Evolutionary conservation across 2,113 vertebrate species (phyloP).

Genomic region (Podarcis raffonei): DNA sequence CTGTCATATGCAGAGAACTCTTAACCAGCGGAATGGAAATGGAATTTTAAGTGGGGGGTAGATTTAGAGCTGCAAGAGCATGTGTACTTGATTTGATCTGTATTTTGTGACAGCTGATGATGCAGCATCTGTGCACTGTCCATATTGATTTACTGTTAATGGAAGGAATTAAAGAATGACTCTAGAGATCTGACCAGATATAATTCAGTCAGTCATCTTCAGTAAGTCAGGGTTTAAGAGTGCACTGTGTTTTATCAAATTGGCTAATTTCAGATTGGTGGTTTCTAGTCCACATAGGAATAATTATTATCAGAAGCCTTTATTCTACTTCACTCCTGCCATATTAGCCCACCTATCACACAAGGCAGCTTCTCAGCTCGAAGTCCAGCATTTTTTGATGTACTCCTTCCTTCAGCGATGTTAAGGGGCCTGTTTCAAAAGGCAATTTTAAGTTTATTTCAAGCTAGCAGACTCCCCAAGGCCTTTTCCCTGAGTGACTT

Average conservation of each 20-base stretch:
- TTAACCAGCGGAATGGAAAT: background rate
- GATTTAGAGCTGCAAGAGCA: background rate
- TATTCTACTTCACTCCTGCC: background rate
- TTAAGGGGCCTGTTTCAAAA: background rate
- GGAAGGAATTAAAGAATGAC: constrained; percentile 23
- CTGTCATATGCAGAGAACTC: background rate
- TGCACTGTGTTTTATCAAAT: background rate
- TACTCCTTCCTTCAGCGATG: background rate
- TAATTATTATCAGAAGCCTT: background rate
- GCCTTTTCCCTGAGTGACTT: background rate
- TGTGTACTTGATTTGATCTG: background rate
- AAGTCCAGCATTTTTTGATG: background rate
- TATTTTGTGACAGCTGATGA: constrained; percentile 24
- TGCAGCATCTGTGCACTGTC: background rate
- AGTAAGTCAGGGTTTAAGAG: background rate
- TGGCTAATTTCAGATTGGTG: background rate
- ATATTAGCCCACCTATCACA: background rate
- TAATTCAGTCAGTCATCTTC: background rate
- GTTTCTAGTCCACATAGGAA: background rate
- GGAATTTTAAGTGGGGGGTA: background rate
- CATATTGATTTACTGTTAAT: background rate
- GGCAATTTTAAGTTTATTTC: background rate
- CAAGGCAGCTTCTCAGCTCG: background rate
- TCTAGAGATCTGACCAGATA: constrained; percentile 32
- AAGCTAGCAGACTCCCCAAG: background rate